phyloP scores from a whole-genome alignment of 1,140 invertebrate species.

The Formica exsecta region DNA sequence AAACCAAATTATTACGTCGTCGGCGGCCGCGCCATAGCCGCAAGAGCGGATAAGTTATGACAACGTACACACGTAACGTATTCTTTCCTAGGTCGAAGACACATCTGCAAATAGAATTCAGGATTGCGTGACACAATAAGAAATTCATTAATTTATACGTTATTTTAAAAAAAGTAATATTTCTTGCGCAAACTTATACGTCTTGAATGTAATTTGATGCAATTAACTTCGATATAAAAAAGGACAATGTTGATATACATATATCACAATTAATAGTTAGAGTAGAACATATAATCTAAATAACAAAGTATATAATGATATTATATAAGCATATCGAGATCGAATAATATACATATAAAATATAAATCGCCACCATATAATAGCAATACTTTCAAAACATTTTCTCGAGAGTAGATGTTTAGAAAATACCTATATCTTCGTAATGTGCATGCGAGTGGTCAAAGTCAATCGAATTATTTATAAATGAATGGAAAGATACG shows the following conservation, averaged over 20 bases:
- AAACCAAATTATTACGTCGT: slow-evolving; percentile 55
- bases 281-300: background rate
- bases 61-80: background rate
- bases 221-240: background rate
- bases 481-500: slow-evolving; percentile 38
- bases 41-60: slow-evolving; percentile 27
- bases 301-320: background rate
- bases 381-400: background rate
- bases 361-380: background rate
- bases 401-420: slow-evolving; percentile 9
- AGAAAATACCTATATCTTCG: background rate
- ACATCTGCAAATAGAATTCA: background rate
- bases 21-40: background rate
- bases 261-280: background rate
- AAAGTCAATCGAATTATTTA: slow-evolving; percentile 53
- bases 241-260: background rate
- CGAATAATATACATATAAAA: background rate
- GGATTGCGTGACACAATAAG: background rate
- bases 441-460: background rate
- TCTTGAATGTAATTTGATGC: background rate
- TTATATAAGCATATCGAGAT: background rate
- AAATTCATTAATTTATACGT: slow-evolving; percentile 8
- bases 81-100: background rate
- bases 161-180: slow-evolving; percentile 5
- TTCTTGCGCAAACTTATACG: background rate